phyloP scores from a whole-genome alignment of 2,113 vertebrate species.

The Isurus oxyrinchus region DNA sequence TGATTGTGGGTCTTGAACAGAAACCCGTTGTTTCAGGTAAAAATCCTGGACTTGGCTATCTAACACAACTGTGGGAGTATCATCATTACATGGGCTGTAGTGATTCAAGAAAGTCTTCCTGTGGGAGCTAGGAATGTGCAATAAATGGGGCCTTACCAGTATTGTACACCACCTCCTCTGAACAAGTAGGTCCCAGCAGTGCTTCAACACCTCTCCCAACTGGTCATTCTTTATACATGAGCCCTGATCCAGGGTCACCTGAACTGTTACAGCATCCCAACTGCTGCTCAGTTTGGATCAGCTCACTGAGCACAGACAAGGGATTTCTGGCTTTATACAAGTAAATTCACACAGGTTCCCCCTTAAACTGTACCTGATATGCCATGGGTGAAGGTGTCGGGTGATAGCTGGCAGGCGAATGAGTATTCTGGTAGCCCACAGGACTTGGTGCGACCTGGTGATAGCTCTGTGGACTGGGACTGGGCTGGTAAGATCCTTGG shows the following conservation, averaged over 20 bases:
- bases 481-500: constrained; percentile 89
- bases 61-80: neutral
- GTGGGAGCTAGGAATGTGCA: neutral
- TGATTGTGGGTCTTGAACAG: too few species aligned
- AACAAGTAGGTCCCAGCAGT: neutral
- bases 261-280: neutral
- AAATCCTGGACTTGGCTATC: neutral
- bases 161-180: too few species aligned
- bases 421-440: constrained; percentile 86
- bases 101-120: neutral
- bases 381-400: constrained; percentile 89
- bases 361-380: constrained; percentile 66
- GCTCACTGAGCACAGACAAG: neutral
- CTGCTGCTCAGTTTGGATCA: neutral
- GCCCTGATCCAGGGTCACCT: neutral
- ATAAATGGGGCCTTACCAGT: neutral
- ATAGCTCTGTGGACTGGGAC: constrained; percentile 87
- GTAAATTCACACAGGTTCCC: neutral
- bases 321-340: neutral
- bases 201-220: neutral
- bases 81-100: too few species aligned
- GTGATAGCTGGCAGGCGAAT: constrained; percentile 88
- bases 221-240: neutral
- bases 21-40: neutral
- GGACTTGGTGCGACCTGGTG: constrained; percentile 88